These are phyloP conservation scores for Iselma pallidipennis DNA, from an alignment of 2,888 invertebrate species.

Conservation along the genomic window DNA sequence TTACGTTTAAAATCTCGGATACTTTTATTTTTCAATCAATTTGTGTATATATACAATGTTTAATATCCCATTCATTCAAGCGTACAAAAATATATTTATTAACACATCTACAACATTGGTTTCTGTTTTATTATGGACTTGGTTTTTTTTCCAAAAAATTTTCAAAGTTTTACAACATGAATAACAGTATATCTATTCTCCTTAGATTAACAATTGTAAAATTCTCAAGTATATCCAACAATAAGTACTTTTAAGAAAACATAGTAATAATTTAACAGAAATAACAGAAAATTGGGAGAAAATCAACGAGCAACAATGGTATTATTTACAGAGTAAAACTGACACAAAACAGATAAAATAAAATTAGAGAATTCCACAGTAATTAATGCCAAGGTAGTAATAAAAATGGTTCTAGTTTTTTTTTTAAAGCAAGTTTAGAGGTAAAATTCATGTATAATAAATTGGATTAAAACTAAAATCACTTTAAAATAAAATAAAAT, in stretches of 20 bases:
- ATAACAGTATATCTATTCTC: conserved; percentile 20
- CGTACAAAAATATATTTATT: conserved; percentile 57
- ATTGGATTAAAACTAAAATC: no score
- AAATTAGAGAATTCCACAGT: conserved; percentile 13
- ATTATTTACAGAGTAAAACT: background rate
- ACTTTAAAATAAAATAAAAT: no score
- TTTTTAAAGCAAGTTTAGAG: conserved; percentile 8
- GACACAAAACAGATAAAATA: background rate
- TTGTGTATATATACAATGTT: conserved; percentile 20
- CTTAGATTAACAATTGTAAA: background rate
- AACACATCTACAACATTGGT: conserved; percentile 49
- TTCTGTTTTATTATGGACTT: conserved; percentile 33
- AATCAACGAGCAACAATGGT: background rate
- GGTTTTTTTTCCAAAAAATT: conserved; percentile 39
- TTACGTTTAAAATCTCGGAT: background rate
- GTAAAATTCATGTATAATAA: background rate
- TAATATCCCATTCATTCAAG: conserved; percentile 54
- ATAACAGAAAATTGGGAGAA: background rate
- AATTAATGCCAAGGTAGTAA: conserved; percentile 7
- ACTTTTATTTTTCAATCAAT: background rate
- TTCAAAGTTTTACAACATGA: conserved; percentile 28
- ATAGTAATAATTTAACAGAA: background rate
- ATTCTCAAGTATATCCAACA: background rate
- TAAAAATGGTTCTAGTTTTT: background rate
- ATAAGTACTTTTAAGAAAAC: background rate